Percentiles rank a stretch among this genome's conserved stretches.
These are phyloP conservation scores for Lasioglossum figueresi DNA, from an alignment of 2,888 invertebrate species.

Conservation along the genomic window DNA sequence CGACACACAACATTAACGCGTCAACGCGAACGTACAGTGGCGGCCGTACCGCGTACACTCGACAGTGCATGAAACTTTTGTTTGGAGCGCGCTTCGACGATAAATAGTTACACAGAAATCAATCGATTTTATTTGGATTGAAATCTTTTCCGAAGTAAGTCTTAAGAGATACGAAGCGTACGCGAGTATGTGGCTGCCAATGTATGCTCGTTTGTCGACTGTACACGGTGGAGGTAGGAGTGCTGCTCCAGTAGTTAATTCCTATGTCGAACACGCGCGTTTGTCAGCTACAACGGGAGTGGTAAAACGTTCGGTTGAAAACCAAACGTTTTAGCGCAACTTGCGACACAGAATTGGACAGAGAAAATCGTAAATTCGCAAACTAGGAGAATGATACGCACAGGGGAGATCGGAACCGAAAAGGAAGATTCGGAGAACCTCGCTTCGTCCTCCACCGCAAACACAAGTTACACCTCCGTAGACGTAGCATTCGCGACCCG, in stretches of 20 bases:
- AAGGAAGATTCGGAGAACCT: background rate
- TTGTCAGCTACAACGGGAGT: background rate
- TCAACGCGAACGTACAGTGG: background rate
- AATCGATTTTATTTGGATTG: background rate
- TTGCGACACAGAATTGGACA: background rate
- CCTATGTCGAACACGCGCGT: background rate
- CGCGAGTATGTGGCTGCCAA: background rate
- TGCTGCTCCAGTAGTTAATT: conserved; percentile 18
- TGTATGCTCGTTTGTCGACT: background rate
- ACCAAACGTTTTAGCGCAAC: background rate
- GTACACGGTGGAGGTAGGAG: conserved; percentile 35
- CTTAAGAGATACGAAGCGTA: background rate
- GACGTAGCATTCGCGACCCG: conserved; percentile 35
- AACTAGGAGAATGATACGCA: background rate
- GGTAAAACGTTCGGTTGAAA: background rate
- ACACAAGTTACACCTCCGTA: conserved; percentile 12
- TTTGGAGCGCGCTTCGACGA: background rate
- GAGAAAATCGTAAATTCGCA: background rate
- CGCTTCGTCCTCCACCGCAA: conserved; percentile 38
- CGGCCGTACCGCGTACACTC: background rate
- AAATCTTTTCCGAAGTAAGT: background rate
- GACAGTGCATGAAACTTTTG: background rate
- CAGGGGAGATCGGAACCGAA: no score
- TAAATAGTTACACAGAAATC: no score
- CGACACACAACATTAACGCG: background rate